These are phyloP conservation scores for Notiomystis cincta DNA, from an alignment of 2,113 vertebrate genomes.

Conservation along the genomic window DNA sequence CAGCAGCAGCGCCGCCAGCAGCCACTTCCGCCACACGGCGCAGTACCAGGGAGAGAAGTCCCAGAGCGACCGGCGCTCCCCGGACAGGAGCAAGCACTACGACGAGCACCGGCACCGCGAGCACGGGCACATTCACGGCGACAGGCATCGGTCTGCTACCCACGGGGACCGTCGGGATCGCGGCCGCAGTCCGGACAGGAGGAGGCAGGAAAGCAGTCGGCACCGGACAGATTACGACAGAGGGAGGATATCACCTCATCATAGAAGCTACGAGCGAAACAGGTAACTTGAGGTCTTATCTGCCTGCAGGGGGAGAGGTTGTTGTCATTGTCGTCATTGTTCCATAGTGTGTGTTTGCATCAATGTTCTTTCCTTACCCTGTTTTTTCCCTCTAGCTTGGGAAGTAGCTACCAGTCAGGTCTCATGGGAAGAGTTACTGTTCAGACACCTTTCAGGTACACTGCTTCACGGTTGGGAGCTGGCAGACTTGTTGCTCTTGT, in stretches of 20 bases:
- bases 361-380: neutral
- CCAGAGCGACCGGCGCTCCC: constrained; percentile 74
- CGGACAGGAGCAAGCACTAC: constrained; percentile 82
- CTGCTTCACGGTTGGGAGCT: neutral
- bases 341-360: accelerated
- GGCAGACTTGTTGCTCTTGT: neutral
- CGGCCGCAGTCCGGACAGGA: constrained; percentile 83
- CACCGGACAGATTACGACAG: constrained; percentile 84
- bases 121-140: constrained; percentile 75
- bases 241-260: constrained; percentile 79
- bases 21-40: constrained; percentile 76
- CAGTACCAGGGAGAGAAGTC: constrained; percentile 84
- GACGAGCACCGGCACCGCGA: constrained; percentile 84
- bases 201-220: constrained; percentile 77
- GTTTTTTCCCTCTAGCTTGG: accelerated
- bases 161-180: constrained; percentile 82
- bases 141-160: constrained; percentile 79
- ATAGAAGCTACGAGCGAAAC: constrained; percentile 87
- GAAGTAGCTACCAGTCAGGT: neutral
- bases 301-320: neutral
- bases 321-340: accelerated
- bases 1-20: constrained; percentile 48
- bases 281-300: constrained; percentile 66
- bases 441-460: neutral
- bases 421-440: neutral